Percentiles rank a stretch among this genome's conserved stretches.
Evolutionary conservation across 2,888 invertebrate genomes (phyloP).

Genomic region (Stenoptilia bipunctidactyla): DNA sequence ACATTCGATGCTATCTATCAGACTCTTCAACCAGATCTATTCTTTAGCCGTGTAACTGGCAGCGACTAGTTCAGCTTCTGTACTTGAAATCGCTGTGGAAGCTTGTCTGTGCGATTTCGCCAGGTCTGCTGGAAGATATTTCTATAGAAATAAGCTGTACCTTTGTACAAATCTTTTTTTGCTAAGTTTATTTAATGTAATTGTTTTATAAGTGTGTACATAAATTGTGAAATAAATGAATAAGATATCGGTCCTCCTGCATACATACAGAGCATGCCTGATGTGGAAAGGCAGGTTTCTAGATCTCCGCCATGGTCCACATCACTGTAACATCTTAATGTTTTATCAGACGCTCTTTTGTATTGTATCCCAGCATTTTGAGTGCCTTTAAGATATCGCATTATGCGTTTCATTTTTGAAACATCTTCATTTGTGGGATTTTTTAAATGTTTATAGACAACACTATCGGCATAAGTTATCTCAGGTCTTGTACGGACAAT

Average conservation of each 20-base stretch:
- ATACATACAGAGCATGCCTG: constrained; percentile 4
- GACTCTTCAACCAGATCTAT: constrained; percentile 18
- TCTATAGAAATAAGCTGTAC: too few species aligned
- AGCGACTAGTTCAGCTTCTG: constrained; percentile 23
- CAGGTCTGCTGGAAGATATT: too few species aligned
- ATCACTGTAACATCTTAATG: constrained; percentile 1
- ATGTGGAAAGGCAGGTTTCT: neutral
- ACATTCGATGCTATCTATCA: too few species aligned
- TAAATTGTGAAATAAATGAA: too few species aligned
- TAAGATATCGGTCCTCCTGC: constrained; percentile 18
- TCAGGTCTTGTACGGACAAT: neutral
- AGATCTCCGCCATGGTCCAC: neutral
- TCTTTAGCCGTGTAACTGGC: constrained; percentile 22
- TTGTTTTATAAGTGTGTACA: too few species aligned
- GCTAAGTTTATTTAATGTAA: too few species aligned
- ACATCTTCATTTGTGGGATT: too few species aligned
- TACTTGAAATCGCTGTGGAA: constrained; percentile 23
- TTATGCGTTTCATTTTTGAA: too few species aligned
- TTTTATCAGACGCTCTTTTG: too few species aligned
- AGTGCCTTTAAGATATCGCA: too few species aligned
- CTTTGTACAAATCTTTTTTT: too few species aligned
- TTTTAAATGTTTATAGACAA: neutral
- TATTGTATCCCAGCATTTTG: too few species aligned
- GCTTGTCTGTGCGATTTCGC: constrained; percentile 22
- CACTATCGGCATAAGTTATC: neutral